phyloP scores from a whole-genome alignment of 2,888 invertebrate genomes.

The Hyppa rectilinea region DNA sequence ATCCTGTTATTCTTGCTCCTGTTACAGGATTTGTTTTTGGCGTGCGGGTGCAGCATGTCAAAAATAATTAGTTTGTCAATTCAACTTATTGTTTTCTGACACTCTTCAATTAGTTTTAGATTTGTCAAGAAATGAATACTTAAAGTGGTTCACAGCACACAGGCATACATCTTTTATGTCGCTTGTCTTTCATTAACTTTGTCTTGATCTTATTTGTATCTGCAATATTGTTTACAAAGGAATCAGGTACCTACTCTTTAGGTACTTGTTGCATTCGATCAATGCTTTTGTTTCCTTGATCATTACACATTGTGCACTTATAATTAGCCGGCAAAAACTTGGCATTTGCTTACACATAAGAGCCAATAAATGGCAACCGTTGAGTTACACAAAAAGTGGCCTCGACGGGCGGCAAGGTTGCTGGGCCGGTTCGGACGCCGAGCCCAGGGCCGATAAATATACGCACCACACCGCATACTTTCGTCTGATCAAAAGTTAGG shows the following conservation, averaged over 20 bases:
- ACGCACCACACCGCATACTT: constrained; percentile 66
- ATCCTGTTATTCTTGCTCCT: too few relatives aligned
- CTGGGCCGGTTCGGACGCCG: constrained; percentile 76
- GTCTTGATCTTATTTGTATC: not conserved
- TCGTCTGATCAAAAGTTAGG: constrained; percentile 64
- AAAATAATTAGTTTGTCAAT: not conserved
- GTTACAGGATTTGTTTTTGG: not conserved
- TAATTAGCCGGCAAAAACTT: constrained; percentile 29
- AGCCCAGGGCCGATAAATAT: constrained; percentile 62
- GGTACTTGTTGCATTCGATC: not conserved
- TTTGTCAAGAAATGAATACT: not conserved
- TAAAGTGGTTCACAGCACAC: too few relatives aligned
- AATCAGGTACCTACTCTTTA: constrained; percentile 2
- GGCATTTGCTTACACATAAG: constrained; percentile 45
- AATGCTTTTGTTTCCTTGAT: constrained; percentile 17
- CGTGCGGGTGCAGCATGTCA: not conserved
- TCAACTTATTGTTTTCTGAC: not conserved
- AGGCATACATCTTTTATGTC: too few relatives aligned
- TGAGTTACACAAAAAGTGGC: constrained; percentile 78
- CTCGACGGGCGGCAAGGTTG: constrained; percentile 80
- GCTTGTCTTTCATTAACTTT: not conserved
- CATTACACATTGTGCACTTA: constrained; percentile 24
- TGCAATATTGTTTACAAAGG: constrained; percentile 2
- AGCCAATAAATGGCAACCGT: constrained; percentile 41
- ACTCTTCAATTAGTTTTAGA: constrained; percentile 8